Evolutionary conservation across 1,140 invertebrate species (phyloP), one percentile per base, ranked within the genome.

Genomic region (Leptopilina boulardi): DNA sequence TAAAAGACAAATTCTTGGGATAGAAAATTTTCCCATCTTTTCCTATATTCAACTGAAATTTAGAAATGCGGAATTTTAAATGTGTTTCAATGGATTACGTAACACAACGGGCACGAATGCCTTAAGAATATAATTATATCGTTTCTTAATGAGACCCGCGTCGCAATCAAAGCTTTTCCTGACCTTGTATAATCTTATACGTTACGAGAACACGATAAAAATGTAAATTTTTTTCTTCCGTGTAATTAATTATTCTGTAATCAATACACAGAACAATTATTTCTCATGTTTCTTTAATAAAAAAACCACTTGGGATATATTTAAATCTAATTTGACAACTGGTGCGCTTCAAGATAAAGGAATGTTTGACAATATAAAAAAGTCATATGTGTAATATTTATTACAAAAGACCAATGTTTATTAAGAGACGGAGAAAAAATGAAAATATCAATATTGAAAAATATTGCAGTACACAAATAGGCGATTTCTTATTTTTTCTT

Each of bases 181-280:
- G 56, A 30, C 26, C 56, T 66, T 66, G 23, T 34, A 13, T 30
- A 66, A 30, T 66, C 56, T 66, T 66, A n/a, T n/a, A 8, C 11
- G 21, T 34, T 30, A 30, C 9, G 56, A 23, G 26, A 30, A 11
- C 11, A 26, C 26, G 23, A 30, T 66, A 66, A 11, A 10, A 66
- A 30, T 66, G 26, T 6, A 30, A 26, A 59, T n/a, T 15, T 30
- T 51, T 15, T 30, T 30, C 56, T 66, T 66, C 23, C 56, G 56
- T 66, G 11, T 15, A 26, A 66, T 30, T 66, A 66, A 66, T 66
- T 30, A 23, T 66, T 66, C 56, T 66, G 21, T 15, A 66, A 66
- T 26, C 56, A 23, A 59, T 30, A 11, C 9, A 59, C 21, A 59
- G 54, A 59, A 15, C 23, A 59, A 30, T 66, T 66, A 66, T 15